These are phyloP conservation scores for Neolamprologus sp. DNA, from an alignment of 2,113 vertebrate species.

Conservation along the genomic window DNA sequence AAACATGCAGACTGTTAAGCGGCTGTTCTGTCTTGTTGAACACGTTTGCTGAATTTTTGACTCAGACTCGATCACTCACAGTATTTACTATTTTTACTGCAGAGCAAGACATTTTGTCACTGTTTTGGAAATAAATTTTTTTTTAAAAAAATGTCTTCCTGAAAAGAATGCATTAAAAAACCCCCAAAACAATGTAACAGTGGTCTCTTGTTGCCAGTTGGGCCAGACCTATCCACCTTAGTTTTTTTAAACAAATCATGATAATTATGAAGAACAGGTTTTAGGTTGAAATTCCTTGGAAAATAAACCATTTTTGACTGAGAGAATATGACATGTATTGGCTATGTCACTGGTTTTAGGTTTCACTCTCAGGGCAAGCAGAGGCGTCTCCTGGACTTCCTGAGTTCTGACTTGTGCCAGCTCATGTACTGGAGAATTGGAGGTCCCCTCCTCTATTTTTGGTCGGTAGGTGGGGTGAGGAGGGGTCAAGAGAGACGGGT, in stretches of 20 bases:
- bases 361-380: constrained; percentile 67
- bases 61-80: neutral
- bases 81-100: constrained; percentile 8
- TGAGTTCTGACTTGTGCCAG: constrained; percentile 72
- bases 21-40: neutral
- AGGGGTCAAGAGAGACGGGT: neutral
- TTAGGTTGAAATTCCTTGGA: constrained; percentile 74
- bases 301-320: constrained; percentile 75
- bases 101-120: constrained; percentile 37
- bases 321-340: constrained; percentile 76
- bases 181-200: constrained; percentile 42
- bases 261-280: constrained; percentile 76
- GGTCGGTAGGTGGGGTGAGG: neutral
- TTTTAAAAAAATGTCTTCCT: neutral
- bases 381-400: constrained; percentile 76
- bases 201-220: constrained; percentile 63
- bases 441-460: constrained; percentile 47
- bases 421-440: constrained; percentile 53
- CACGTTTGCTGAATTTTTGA: neutral
- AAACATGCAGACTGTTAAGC: neutral
- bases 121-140: constrained; percentile 36
- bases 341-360: constrained; percentile 74
- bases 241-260: constrained; percentile 73
- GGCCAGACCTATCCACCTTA: constrained; percentile 52
- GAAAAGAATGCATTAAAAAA: constrained; percentile 8